phyloP scores from a whole-genome alignment of 2,113 vertebrate genomes.

The Gymnarchus niloticus region DNA sequence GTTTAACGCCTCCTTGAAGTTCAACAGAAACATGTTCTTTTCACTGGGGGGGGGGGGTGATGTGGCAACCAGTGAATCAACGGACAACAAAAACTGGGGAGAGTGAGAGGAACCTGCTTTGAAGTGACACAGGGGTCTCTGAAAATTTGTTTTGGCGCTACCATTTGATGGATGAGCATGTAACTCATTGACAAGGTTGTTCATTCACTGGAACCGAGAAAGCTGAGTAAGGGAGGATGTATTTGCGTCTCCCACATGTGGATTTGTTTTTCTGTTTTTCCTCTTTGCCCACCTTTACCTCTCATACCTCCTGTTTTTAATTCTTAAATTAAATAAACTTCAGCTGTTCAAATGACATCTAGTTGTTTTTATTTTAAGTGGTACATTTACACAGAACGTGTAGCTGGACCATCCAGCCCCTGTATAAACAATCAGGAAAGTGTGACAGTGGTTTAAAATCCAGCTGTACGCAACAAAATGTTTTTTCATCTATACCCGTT shows the following conservation, averaged over 20 bases:
- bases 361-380: not conserved
- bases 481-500: not conserved
- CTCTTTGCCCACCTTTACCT: not conserved
- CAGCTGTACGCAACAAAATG: not conserved
- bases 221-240: not conserved
- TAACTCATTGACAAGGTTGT: too few relatives aligned
- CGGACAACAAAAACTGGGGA: not conserved
- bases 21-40: not conserved
- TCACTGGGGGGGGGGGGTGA: not conserved
- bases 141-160: not conserved
- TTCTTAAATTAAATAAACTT: not conserved
- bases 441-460: not conserved
- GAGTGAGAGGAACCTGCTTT: not conserved
- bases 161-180: not conserved
- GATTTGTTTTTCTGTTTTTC: not conserved
- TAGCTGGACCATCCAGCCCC: not conserved
- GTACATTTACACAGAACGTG: not conserved
- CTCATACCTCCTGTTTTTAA: not conserved
- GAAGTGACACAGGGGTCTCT: not conserved
- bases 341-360: not conserved
- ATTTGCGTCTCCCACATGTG: not conserved
- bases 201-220: not conserved
- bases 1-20: not conserved
- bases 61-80: too few relatives aligned
- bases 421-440: not conserved